Percentiles rank a stretch among this genome's conserved stretches.
These are phyloP conservation scores for Thripadectes ignobilis DNA, from an alignment of 2,797 vertebrate species.

Conservation along the genomic window DNA sequence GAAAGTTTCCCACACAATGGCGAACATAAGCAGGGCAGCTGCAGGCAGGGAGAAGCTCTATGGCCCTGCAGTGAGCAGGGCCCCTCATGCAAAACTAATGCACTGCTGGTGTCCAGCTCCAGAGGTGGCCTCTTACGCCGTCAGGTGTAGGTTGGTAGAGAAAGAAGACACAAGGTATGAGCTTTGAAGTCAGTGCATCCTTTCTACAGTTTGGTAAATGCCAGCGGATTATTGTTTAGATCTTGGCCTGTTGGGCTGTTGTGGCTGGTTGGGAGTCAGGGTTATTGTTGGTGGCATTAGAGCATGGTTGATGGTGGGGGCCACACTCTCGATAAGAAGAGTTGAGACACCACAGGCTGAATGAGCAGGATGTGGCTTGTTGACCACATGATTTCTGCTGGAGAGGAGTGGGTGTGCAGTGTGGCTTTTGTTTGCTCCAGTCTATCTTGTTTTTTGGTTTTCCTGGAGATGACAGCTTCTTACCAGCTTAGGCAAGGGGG, in stretches of 20 bases:
- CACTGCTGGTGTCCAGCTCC: neutral
- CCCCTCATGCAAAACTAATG: rapidly evolving
- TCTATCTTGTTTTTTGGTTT: neutral
- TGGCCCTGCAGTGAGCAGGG: neutral
- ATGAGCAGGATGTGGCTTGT: conserved; percentile 22
- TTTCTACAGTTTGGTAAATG: neutral
- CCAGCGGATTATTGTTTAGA: neutral
- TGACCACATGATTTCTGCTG: neutral
- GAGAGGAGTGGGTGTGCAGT: neutral
- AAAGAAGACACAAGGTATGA: neutral
- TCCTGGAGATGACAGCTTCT: neutral
- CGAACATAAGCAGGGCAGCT: neutral
- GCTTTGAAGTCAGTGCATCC: neutral
- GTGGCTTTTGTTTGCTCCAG: neutral
- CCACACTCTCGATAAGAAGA: rapidly evolving
- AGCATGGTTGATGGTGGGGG: neutral
- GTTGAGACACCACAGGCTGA: neutral
- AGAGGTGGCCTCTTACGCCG: neutral
- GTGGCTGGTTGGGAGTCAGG: neutral
- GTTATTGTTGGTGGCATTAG: neutral
- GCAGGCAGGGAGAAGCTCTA: neutral
- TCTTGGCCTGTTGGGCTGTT: neutral
- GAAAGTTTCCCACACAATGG: neutral
- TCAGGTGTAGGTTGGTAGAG: neutral
- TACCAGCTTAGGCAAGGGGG: neutral